phyloP scores from a whole-genome alignment of 2,113 vertebrate species.

The Chaetodon trifascialis region DNA sequence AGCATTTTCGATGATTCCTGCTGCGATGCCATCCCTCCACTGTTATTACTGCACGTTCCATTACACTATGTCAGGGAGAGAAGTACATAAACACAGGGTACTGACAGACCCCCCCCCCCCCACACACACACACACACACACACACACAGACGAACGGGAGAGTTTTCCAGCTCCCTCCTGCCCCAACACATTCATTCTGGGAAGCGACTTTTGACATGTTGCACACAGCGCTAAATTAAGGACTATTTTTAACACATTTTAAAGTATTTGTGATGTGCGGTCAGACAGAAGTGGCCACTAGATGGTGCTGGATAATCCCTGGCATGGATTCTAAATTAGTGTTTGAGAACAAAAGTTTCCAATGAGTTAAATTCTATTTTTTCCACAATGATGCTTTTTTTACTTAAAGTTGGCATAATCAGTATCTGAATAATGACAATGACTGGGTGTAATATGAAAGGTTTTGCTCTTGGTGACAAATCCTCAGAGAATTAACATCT shows the following conservation, averaged over 20 bases:
- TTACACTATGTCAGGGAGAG: constrained; percentile 74
- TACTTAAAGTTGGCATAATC: neutral
- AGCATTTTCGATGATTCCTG: constrained; percentile 73
- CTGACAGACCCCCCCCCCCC: constrained; percentile 67
- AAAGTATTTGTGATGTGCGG: neutral
- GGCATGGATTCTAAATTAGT: neutral
- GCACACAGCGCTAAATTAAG: constrained; percentile 2
- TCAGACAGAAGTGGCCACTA: neutral
- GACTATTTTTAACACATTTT: constrained; percentile 11
- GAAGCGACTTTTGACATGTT: constrained; percentile 42
- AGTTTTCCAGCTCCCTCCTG: constrained; percentile 60
- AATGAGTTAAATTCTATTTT: neutral
- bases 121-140: too few relatives aligned
- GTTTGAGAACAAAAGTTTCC: neutral
- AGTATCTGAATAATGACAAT: neutral
- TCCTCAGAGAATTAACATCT: too few relatives aligned
- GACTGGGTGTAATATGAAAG: neutral
- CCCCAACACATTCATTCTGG: constrained; percentile 41
- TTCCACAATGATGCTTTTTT: neutral
- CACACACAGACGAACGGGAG: constrained; percentile 63
- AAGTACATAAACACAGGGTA: constrained; percentile 78
- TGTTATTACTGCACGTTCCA: constrained; percentile 81
- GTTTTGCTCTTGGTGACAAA: neutral
- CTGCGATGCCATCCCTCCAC: constrained; percentile 75
- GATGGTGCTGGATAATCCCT: neutral